Conservation (phyloP, 2,888 invertebrate genomes). For the Heliconius sara region DNA sequence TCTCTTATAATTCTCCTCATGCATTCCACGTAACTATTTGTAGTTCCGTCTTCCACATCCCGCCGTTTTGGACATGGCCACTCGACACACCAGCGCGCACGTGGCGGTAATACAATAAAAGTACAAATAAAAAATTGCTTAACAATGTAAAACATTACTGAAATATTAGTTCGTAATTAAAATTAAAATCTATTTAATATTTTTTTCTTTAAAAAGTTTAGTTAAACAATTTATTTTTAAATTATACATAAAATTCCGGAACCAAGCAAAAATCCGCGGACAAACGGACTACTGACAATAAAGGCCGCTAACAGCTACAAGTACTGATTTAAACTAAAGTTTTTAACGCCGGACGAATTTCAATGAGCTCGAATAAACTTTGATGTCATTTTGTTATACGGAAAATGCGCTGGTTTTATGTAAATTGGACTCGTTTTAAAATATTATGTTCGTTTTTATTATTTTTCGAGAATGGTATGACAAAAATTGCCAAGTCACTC, state of each 20-base stretch:
- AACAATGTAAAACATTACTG: too few species aligned
- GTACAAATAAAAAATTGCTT: too few species aligned
- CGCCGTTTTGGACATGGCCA: too few species aligned
- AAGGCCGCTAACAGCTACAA: conserved; percentile 34
- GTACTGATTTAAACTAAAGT: conserved; percentile 39
- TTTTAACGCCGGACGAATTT: conserved; percentile 36
- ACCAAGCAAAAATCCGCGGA: conserved; percentile 1
- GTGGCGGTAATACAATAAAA: too few species aligned
- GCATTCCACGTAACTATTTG: too few species aligned
- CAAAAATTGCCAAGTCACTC: too few species aligned
- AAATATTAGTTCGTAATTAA: too few species aligned
- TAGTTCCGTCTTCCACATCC: too few species aligned
- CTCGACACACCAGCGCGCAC: too few species aligned
- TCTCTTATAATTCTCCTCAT: too few species aligned
- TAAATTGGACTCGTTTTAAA: conserved; percentile 14
- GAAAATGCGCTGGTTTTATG: conserved; percentile 12
- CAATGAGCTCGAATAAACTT: conserved; percentile 31
- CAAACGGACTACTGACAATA: conserved; percentile 33
- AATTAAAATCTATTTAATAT: too few species aligned
- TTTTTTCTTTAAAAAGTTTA: background rate
- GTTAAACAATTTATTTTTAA: background rate
- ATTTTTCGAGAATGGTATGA: background rate
- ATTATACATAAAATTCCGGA: background rate
- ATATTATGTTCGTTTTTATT: background rate
- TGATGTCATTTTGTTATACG: conserved; percentile 16